Base-by-base conservation (phyloP, 1,140 invertebrate genomes). In the Diachasma alloeum region DNA sequence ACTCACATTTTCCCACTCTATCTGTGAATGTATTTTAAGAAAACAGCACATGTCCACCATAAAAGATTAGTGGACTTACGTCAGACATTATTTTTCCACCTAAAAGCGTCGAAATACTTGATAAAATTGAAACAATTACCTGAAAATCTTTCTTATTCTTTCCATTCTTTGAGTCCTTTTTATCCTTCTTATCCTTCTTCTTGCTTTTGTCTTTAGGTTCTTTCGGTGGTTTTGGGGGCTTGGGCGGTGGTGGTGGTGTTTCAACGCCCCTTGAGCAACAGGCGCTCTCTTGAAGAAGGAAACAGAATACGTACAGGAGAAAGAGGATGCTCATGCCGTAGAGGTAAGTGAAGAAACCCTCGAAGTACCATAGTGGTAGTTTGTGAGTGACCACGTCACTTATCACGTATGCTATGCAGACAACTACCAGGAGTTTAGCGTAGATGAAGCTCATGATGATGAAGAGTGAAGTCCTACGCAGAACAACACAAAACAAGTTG, bases 301-400 rank as follows among this genome's bases (percentile, higher is more conserved):
- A 99, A 90, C 96, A 96, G 92, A 98, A 98, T 63, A 98, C 96
- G 90, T 99, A 99, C 80, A 98, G 91, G 81, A 99, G 93, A 91
- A 99, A 99, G 78, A 98, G 90, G 85, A 99, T 97, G 90, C 97
- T 98, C 89, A 95, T 93, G 80, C 96, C 95, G 90, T 99, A 99
- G 59, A 99, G 92, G 90, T 98, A 99, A 59, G 98, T 97, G 91
- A 98, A 99, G 91, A 99, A 98, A 76, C 95, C 96, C 93, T 99
- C 96, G 91, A 97, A 97, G 84, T 94, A 94, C 90, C 96, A 97
- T 39, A 97, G 92, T 69, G 97, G 96, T 76, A 97, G 92, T 88
- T 95, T 96, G 88, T 97, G 95, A 72, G 96, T 97, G 81, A 97
- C 95, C 82, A 97, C 96, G 91, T 98, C 96, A 83, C 96, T 96